Evolutionary conservation across 53 echinoderm and acorn worm species (phyloP).

Genomic region (Holothuria leucospilota): DNA sequence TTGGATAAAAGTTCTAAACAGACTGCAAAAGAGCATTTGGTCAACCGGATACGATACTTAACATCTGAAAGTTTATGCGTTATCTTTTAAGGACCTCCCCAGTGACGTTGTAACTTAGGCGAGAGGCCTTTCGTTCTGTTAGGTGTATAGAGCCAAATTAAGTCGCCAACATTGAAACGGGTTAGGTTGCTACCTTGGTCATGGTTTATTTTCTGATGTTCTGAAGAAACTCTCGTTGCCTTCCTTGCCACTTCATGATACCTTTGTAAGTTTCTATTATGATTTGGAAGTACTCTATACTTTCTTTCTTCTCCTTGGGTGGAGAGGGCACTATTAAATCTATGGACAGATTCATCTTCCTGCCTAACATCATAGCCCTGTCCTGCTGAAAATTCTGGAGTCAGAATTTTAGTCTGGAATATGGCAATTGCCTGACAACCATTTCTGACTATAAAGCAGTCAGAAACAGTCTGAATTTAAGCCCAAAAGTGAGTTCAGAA

Average conservation of each 20-base stretch:
- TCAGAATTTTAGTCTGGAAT: too few relatives aligned
- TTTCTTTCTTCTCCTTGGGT: neutral
- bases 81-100: too few relatives aligned
- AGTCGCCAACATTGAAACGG: neutral
- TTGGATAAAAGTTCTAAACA: too few relatives aligned
- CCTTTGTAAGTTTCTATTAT: constrained; percentile 17
- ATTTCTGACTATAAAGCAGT: too few relatives aligned
- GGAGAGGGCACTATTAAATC: constrained; percentile 12
- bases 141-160: too few relatives aligned
- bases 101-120: too few relatives aligned
- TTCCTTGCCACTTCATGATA: constrained; percentile 23
- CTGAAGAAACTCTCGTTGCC: constrained; percentile 3
- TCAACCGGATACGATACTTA: too few relatives aligned
- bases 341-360: constrained; percentile 46
- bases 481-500: too few relatives aligned
- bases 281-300: neutral
- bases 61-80: too few relatives aligned
- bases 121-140: too few relatives aligned
- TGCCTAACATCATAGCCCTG: too few relatives aligned
- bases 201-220: constrained; percentile 22
- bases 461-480: too few relatives aligned
- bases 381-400: neutral
- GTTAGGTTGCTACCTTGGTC: neutral
- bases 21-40: constrained; percentile 2
- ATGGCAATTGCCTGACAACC: neutral